Conservation (phyloP, 2,113 vertebrate species). For the Ailuropoda melanoleuca region DNA sequence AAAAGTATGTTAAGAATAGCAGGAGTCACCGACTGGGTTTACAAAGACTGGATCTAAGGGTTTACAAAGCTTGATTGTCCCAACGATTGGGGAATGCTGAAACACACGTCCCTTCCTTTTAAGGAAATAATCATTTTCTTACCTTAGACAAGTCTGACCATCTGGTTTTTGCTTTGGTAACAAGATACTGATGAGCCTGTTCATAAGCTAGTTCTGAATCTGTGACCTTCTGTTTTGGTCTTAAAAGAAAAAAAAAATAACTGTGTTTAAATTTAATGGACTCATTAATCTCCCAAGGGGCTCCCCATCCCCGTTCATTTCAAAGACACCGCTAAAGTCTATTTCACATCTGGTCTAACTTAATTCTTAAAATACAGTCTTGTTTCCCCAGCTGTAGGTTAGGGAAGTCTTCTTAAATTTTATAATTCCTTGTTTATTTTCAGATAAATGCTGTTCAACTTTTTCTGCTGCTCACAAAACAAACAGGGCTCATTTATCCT, state of each 20-base stretch:
- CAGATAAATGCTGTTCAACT: slow-evolving; percentile 69
- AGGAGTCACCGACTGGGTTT: not conserved
- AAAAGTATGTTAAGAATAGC: not conserved
- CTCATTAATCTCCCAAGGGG: slow-evolving; percentile 69
- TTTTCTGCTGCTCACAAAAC: slow-evolving; percentile 64
- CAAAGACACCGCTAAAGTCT: slow-evolving; percentile 62
- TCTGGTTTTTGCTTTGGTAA: slow-evolving; percentile 86
- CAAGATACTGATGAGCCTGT: slow-evolving; percentile 88
- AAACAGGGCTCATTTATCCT: slow-evolving; percentile 63
- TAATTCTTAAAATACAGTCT: slow-evolving; percentile 78
- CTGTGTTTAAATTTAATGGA: slow-evolving; percentile 30
- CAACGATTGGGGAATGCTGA: fast-evolving
- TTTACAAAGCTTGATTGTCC: not conserved
- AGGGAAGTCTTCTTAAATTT: slow-evolving; percentile 62
- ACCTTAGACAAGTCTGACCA: slow-evolving; percentile 89
- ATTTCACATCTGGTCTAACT: slow-evolving; percentile 74
- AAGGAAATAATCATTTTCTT: slow-evolving; percentile 72
- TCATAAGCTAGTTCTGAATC: slow-evolving; percentile 87
- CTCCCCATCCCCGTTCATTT: slow-evolving; percentile 44
- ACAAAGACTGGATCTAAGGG: not conserved
- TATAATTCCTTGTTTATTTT: slow-evolving; percentile 77
- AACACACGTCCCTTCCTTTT: not conserved
- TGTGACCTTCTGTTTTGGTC: slow-evolving; percentile 77
- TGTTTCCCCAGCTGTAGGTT: slow-evolving; percentile 73
- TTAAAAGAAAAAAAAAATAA: slow-evolving; percentile 75